Conservation (phyloP, 2,113 vertebrate genomes). For the Baryphthengus martii region DNA sequence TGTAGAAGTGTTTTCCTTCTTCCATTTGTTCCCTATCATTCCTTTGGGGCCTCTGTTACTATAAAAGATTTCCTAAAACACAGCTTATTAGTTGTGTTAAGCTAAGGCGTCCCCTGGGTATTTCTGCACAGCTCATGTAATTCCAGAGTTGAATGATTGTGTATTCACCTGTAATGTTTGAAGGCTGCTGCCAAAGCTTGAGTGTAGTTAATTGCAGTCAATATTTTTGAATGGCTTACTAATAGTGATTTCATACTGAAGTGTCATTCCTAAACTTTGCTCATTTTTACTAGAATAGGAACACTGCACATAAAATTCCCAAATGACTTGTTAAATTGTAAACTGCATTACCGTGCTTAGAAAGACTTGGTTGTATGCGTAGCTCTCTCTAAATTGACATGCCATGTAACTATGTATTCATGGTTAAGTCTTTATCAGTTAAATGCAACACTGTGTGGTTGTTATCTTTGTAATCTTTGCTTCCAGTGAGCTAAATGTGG, state of each 20-base stretch:
- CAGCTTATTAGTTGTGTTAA: slow-evolving; percentile 66
- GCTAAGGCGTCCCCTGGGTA: slow-evolving; percentile 61
- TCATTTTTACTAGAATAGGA: slow-evolving; percentile 54
- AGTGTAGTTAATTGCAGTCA: slow-evolving; percentile 65
- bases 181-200: slow-evolving; percentile 65
- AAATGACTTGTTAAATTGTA: slow-evolving; percentile 46
- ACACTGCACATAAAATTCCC: slow-evolving; percentile 41
- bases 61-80: slow-evolving; percentile 57
- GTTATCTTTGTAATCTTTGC: slow-evolving; percentile 39
- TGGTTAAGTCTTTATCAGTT: neutral
- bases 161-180: slow-evolving; percentile 62
- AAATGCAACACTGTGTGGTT: neutral
- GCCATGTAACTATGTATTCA: neutral
- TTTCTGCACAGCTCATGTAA: slow-evolving; percentile 68
- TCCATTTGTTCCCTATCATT: neutral
- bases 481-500: slow-evolving; percentile 92
- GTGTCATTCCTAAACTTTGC: slow-evolving; percentile 60
- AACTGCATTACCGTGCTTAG: slow-evolving; percentile 35
- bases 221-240: slow-evolving; percentile 69
- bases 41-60: slow-evolving; percentile 19
- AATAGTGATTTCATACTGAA: slow-evolving; percentile 61
- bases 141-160: slow-evolving; percentile 59
- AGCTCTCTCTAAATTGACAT: slow-evolving; percentile 17
- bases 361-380: slow-evolving; percentile 14
- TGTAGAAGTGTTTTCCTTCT: slow-evolving; percentile 2